Conservation (phyloP, 2,113 vertebrate genomes). For the Pandion haliaetus region DNA sequence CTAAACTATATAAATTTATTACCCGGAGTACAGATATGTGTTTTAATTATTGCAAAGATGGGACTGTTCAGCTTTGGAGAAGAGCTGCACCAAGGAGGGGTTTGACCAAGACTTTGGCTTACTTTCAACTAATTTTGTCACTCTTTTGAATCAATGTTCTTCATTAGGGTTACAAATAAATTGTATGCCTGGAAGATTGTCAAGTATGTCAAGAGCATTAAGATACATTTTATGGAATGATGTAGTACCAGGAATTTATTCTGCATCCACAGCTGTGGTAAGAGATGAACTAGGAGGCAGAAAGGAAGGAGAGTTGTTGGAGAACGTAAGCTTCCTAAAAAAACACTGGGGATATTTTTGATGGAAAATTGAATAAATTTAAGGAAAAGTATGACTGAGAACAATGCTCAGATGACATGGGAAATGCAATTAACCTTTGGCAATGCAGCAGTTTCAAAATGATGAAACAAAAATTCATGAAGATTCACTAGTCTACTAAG, state of each 20-base stretch:
- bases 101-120: not conserved
- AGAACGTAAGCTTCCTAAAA: not conserved
- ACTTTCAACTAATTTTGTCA: not conserved
- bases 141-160: not conserved
- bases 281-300: not conserved
- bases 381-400: not conserved
- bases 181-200: not conserved
- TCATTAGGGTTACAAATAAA: not conserved
- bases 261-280: not conserved
- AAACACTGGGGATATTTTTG: not conserved
- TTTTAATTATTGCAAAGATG: not conserved
- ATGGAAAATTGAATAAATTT: not conserved
- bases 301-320: not conserved
- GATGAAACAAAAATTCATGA: not conserved
- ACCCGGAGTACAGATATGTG: too few species aligned
- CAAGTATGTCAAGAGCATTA: not conserved
- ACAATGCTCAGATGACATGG: not conserved
- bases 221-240: not conserved
- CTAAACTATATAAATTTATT: too few species aligned
- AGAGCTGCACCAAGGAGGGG: not conserved
- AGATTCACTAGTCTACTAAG: not conserved
- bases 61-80: not conserved
- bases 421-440: not conserved
- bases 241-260: not conserved
- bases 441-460: not conserved